Conservation (phyloP, 1,140 invertebrate species). For the Stratiolaelaps scimitus region DNA sequence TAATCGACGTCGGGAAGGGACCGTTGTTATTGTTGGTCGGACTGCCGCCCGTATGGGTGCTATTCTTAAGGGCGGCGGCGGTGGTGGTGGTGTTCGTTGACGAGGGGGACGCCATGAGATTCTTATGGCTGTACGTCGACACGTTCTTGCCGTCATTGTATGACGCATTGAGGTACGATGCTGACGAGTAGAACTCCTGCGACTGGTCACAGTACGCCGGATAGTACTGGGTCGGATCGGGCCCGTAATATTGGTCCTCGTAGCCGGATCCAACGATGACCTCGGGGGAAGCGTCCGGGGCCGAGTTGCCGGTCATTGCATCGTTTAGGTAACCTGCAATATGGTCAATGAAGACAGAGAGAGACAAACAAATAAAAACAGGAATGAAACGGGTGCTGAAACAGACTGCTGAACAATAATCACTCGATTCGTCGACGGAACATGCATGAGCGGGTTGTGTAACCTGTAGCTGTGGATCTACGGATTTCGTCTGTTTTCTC, state of each 20-base stretch:
- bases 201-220: constrained; percentile 5
- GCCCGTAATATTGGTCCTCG: constrained; percentile 23
- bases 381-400: too few relatives aligned
- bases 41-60: neutral
- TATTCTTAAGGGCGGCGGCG: neutral
- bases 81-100: neutral
- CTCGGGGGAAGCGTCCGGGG: constrained; percentile 22
- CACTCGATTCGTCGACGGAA: too few relatives aligned
- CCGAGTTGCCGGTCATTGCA: neutral
- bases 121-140: constrained; percentile 18
- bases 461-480: too few relatives aligned
- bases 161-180: constrained; percentile 8
- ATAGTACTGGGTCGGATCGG: constrained; percentile 20
- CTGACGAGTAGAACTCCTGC: constrained; percentile 10
- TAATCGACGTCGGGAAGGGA: too few relatives aligned
- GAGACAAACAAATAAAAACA: too few relatives aligned
- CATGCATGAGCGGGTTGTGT: too few relatives aligned
- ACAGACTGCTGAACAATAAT: too few relatives aligned
- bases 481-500: too few relatives aligned
- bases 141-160: constrained; percentile 19
- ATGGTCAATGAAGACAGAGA: too few relatives aligned
- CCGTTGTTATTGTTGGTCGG: constrained; percentile 5
- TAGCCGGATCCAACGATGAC: constrained; percentile 1
- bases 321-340: constrained; percentile 10
- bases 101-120: neutral